Base-by-base conservation (phyloP, 2,113 vertebrate species). In the Tragelaphus scriptus region DNA sequence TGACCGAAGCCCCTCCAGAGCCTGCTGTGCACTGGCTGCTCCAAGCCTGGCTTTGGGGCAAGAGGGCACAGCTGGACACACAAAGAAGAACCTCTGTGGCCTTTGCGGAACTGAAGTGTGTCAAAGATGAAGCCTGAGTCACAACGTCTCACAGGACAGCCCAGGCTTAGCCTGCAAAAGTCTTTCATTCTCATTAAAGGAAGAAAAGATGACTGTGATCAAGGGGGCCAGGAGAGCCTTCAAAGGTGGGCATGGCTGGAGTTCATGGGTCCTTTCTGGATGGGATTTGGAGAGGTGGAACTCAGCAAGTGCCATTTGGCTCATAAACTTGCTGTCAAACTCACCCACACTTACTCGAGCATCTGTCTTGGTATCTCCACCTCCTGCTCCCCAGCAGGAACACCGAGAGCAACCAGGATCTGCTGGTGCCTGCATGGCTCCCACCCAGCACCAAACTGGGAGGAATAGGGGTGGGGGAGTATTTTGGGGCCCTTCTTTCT, bases 301-400 rank as follows among this genome's bases (percentile, higher is more conserved):
- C 44, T 88, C 28, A 16, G 97, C 96, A 97, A 97, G 85, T 77
- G 86, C 90, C 94, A 86, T 96, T 94, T 96, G 95, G 96, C 63
- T 95, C 65, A 40, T 53, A 47, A 56, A 40, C 75, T 53, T 96
- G 96, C 96, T 58, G n/a, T 97, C 75, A 80, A 85, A 59, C 82
- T 88, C 90, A 7, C 96, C 97, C 85, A 92, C 97, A 65, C 94
- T 96, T 92, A 53, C 95, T 68, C 58, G n/a, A 88, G 81, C 96
- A 85, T 97, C 95, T 98, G 96, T 88, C 81, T 77, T 1, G 14
- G 19, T 58, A 10, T 51, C 97, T 95, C 85, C 96, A 47, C 40
- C 92, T 88, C 96, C 85, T 36, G 68, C 5, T 71, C n/a, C n/a
- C 71, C 56, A 88, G 65, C 0, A 10, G 94, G 28, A 85, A 82